phyloP scores from a whole-genome alignment of 2,888 invertebrate species.

The Tetragonula carbonaria region DNA sequence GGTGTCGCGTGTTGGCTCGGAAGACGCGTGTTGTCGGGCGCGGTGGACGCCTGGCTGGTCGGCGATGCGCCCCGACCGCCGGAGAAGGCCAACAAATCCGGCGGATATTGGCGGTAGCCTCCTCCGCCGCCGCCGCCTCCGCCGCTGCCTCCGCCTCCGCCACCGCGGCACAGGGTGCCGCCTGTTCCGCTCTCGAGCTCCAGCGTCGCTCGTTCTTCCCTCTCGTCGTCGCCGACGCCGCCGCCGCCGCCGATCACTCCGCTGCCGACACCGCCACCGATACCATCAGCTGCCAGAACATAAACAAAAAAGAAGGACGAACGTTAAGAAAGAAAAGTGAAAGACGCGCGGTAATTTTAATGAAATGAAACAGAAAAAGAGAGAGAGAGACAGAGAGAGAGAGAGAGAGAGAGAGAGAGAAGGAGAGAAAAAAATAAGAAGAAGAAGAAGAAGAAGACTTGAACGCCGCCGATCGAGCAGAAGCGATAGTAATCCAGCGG shows the following conservation, averaged over 20 bases:
- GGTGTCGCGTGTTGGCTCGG: constrained; percentile 81
- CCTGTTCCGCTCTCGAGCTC: constrained; percentile 79
- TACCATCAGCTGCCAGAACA: constrained; percentile 83
- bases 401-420: too few species aligned
- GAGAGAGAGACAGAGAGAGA: background rate
- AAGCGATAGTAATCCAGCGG: background rate
- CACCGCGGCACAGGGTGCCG: constrained; percentile 73
- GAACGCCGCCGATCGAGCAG: background rate
- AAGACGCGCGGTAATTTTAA: constrained; percentile 46
- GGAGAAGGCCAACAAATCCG: constrained; percentile 93
- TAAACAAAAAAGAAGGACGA: constrained; percentile 74
- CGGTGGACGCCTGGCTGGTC: constrained; percentile 91
- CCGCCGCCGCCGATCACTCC: constrained; percentile 66
- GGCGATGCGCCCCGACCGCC: constrained; percentile 85
- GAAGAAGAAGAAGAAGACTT: background rate
- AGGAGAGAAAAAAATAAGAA: too few species aligned
- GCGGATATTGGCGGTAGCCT: constrained; percentile 88
- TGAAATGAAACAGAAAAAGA: constrained; percentile 31
- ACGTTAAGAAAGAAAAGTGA: constrained; percentile 72
- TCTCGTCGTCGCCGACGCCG: constrained; percentile 75
- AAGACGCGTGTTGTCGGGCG: constrained; percentile 89
- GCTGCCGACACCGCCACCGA: constrained; percentile 84
- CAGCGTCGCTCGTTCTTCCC: constrained; percentile 68
- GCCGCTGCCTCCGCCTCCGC: constrained; percentile 35
- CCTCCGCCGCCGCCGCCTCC: constrained; percentile 84